Evolutionary conservation across 2,888 invertebrate genomes (phyloP), one percentile per base, ranked within the genome.

Genomic region (Didymodactylos carnosus): DNA sequence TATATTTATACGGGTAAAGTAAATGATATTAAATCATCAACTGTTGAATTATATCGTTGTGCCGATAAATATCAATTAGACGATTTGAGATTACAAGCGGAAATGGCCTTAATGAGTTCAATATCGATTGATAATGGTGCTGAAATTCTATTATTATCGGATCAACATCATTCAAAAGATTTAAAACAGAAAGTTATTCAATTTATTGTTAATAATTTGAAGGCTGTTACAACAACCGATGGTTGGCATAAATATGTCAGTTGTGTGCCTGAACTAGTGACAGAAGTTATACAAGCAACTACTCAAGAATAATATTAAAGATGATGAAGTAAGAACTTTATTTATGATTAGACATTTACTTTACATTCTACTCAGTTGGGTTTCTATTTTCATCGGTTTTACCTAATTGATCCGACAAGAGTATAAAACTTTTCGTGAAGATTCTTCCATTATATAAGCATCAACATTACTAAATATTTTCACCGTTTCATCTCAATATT

Each of bases 1-100:
- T 74, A 74, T 72, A 74, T 74, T 6, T 74, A 74, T 39, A 74
- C 74, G n/a, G 74, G 71, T 29, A 35, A 74, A 49, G 71, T 74
- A 25, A 41, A 40, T 14, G 62, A 74, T 62, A 51, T 71, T 14
- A 40, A 46, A 25, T 35, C 27, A 13, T 40, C 71, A 13, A 71
- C 74, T 8, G 43, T 74, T 39, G 74, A 71, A 53, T 39, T 74
- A 53, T 74, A 74, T 62, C 71, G 71, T 71, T 71, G 71, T 43
- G 74, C 74, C n/a, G 74, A 74, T 40, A 74, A 74, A 69, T 74
- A 74, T 46, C 62, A 62, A 62, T 62, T 62, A 62, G 62, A 62
- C 29, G 62, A 62, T 35, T 35, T 62, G 35, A 29, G 62, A 35
- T 19, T 35, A n/a, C 62, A 62, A 62, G 62, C 62, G 29, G 62